Evolutionary conservation across 2,797 vertebrate genomes (phyloP).

Genomic region (Pseudotriccus pelzelni): DNA sequence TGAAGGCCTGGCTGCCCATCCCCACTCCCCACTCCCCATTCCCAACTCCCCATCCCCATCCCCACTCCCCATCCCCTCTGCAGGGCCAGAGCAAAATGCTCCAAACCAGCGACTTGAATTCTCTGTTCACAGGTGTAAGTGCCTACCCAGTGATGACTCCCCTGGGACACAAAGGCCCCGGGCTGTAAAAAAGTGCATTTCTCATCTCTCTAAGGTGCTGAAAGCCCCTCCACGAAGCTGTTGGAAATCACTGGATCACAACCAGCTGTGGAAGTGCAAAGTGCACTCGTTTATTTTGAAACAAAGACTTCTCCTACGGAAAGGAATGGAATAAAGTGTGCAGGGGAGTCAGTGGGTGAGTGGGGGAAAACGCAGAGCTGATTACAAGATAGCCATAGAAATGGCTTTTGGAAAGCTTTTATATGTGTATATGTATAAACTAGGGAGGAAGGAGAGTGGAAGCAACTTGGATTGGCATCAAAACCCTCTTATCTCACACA

Average conservation of each 20-base stretch:
- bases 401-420: constrained; percentile 18
- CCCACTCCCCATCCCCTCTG: neutral
- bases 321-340: neutral
- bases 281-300: neutral
- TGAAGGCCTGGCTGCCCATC: neutral
- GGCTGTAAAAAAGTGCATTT: neutral
- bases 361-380: neutral
- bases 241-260: neutral
- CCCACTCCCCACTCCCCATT: neutral
- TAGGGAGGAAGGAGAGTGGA: neutral
- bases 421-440: neutral
- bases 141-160: neutral
- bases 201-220: neutral
- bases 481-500: constrained; percentile 27
- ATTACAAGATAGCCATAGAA: neutral
- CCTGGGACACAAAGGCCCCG: neutral
- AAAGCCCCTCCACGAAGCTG: neutral
- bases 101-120: neutral
- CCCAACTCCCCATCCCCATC: neutral
- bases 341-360: neutral
- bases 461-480: neutral
- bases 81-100: neutral
- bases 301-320: neutral
- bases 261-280: neutral
- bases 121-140: neutral